Evolutionary conservation across 2,888 invertebrate genomes (phyloP).

Genomic region (Platerodrilus igneus): DNA sequence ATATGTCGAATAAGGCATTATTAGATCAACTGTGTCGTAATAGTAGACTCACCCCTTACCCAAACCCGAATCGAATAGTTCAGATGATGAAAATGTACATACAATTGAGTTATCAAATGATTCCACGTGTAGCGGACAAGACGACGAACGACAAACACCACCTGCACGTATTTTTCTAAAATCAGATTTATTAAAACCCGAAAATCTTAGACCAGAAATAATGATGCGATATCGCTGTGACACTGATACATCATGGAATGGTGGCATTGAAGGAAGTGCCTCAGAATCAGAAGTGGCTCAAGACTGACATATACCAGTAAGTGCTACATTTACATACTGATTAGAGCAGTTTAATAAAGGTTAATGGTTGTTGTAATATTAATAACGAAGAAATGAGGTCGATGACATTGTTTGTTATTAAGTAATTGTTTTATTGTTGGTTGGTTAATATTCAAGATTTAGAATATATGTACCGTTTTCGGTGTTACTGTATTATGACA

Average conservation of each 20-base stretch:
- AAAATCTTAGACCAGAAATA: slow-evolving; percentile 47
- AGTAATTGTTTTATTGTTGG: slow-evolving; percentile 36
- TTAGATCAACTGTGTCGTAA: slow-evolving; percentile 64
- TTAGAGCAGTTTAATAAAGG: slow-evolving; percentile 19
- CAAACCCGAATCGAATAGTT: slow-evolving; percentile 44
- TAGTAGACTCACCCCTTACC: slow-evolving; percentile 53
- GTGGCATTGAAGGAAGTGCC: slow-evolving; percentile 44
- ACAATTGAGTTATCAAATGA: slow-evolving; percentile 48
- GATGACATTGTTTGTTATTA: slow-evolving; percentile 49
- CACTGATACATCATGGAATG: slow-evolving; percentile 42
- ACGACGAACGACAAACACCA: slow-evolving; percentile 26
- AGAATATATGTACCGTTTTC: too few species aligned
- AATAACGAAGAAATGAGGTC: slow-evolving; percentile 41
- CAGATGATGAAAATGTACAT: slow-evolving; percentile 51
- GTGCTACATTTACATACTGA: slow-evolving; percentile 45
- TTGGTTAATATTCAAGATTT: too few species aligned
- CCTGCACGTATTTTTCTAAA: slow-evolving; percentile 45
- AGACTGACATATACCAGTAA: slow-evolving; percentile 48
- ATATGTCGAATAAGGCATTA: slow-evolving; percentile 58
- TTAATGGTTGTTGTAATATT: slow-evolving; percentile 34
- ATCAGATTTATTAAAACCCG: slow-evolving; percentile 47
- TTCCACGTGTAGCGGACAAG: slow-evolving; percentile 39
- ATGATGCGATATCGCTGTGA: slow-evolving; percentile 44
- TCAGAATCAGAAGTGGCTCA: slow-evolving; percentile 47
- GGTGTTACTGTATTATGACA: too few species aligned